phyloP scores from a whole-genome alignment of 2,113 vertebrate genomes.

The Cynocephalus volans region DNA sequence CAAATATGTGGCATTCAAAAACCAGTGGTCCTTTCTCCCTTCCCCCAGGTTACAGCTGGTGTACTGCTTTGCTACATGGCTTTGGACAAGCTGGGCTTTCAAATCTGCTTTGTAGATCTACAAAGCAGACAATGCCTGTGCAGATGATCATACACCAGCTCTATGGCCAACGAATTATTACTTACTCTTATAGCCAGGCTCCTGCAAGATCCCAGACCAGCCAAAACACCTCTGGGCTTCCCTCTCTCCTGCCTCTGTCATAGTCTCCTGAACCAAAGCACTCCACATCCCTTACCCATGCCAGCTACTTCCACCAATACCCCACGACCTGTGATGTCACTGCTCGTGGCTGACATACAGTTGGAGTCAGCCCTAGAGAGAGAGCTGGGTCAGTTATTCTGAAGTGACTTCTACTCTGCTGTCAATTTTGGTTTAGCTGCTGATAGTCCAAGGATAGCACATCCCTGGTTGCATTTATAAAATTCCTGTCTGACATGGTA shows the following conservation, averaged over 20 bases:
- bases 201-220: not conserved
- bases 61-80: not conserved
- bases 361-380: not conserved
- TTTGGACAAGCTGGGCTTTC: not conserved
- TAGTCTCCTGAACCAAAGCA: not conserved
- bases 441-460: constrained; percentile 8
- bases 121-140: not conserved
- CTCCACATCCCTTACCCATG: too few relatives aligned
- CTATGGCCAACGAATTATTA: not conserved
- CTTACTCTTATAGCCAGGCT: too few relatives aligned
- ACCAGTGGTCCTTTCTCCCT: not conserved
- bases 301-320: not conserved
- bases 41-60: not conserved
- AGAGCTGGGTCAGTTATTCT: not conserved
- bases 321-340: not conserved
- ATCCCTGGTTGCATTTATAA: constrained; percentile 11
- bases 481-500: constrained; percentile 26
- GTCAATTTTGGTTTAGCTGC: not conserved
- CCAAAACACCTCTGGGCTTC: not conserved
- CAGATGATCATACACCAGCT: not conserved
- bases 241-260: not conserved
- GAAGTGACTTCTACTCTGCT: not conserved
- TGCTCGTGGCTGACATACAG: too few relatives aligned
- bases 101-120: not conserved
- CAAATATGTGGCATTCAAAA: not conserved